These are phyloP conservation scores for Drosophila mercatorum DNA, from an alignment of 2,888 invertebrate species.

Conservation along the genomic window DNA sequence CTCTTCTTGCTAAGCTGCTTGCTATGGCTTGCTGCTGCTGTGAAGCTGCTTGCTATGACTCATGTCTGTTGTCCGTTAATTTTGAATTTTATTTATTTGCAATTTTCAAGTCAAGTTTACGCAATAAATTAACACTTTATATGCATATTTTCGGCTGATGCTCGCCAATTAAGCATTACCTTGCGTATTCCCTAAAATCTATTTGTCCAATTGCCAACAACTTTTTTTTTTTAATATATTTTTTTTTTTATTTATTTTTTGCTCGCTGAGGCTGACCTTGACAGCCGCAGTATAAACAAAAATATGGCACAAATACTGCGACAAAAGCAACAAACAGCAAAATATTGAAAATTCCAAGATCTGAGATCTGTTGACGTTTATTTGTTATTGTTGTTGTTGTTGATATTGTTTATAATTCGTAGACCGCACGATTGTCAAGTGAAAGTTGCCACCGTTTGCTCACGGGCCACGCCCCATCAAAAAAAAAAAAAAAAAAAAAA, in stretches of 20 bases:
- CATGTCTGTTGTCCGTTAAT: slow-evolving; percentile 3
- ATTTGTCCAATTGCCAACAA: slow-evolving; percentile 5
- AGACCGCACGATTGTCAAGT: slow-evolving; percentile 69
- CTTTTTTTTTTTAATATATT: not conserved
- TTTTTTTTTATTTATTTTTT: slow-evolving; percentile 9
- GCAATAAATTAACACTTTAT: not conserved
- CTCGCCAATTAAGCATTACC: not conserved
- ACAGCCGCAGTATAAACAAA: slow-evolving; percentile 26
- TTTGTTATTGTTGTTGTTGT: slow-evolving; percentile 30
- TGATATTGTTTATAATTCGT: slow-evolving; percentile 63
- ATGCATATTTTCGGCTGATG: too few species aligned
- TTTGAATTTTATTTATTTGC: not conserved
- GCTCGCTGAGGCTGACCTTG: slow-evolving; percentile 60
- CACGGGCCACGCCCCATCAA: slow-evolving; percentile 57
- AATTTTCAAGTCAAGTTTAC: not conserved
- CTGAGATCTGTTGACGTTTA: slow-evolving; percentile 53
- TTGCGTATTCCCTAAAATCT: not conserved
- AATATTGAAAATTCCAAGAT: slow-evolving; percentile 4
- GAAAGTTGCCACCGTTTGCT: slow-evolving; percentile 73
- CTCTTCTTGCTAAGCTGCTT: not conserved
- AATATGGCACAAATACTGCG: slow-evolving; percentile 67
- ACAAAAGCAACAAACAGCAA: slow-evolving; percentile 20
- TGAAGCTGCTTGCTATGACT: slow-evolving; percentile 12
- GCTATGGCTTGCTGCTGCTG: not conserved
- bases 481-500: slow-evolving; percentile 12